Conservation (phyloP, 2,113 vertebrate genomes). For the Felis chaus region DNA sequence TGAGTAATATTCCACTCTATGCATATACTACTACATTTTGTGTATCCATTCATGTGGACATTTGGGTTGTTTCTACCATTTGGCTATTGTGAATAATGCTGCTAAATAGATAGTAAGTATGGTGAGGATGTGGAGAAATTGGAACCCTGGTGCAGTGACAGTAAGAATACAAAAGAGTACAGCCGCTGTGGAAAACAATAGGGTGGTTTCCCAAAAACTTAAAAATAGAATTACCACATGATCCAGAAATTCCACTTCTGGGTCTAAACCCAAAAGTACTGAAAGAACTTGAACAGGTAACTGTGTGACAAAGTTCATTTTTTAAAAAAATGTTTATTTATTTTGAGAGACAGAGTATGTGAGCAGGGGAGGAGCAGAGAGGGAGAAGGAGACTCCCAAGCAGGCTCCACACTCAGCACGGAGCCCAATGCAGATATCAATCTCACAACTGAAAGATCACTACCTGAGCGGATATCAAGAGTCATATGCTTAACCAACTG, state of each 20-base stretch:
- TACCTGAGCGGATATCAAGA: too few species aligned
- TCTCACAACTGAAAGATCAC: too few species aligned
- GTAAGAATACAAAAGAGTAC: not conserved
- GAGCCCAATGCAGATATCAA: too few species aligned
- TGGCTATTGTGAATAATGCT: not conserved
- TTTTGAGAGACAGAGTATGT: too few species aligned
- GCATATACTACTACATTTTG: not conserved
- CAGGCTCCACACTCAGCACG: too few species aligned
- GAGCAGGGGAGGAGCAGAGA: too few species aligned
- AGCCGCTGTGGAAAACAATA: not conserved
- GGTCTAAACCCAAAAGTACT: not conserved
- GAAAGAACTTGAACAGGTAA: not conserved
- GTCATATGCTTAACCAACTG: too few species aligned
- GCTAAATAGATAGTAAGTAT: not conserved
- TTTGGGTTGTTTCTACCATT: not conserved
- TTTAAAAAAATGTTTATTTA: too few species aligned
- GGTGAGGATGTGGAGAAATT: not conserved
- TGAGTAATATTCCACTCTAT: not conserved
- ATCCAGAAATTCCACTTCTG: not conserved
- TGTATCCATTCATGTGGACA: not conserved
- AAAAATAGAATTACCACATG: not conserved
- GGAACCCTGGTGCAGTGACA: not conserved
- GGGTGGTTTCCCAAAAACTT: constrained; percentile 1
- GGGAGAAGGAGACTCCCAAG: too few species aligned
- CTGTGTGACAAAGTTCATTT: constrained; percentile 1